Percentiles rank a stretch among this genome's conserved stretches.
phyloP scores from a whole-genome alignment of 2,113 vertebrate species.

The Ivindomyrus marchei region DNA sequence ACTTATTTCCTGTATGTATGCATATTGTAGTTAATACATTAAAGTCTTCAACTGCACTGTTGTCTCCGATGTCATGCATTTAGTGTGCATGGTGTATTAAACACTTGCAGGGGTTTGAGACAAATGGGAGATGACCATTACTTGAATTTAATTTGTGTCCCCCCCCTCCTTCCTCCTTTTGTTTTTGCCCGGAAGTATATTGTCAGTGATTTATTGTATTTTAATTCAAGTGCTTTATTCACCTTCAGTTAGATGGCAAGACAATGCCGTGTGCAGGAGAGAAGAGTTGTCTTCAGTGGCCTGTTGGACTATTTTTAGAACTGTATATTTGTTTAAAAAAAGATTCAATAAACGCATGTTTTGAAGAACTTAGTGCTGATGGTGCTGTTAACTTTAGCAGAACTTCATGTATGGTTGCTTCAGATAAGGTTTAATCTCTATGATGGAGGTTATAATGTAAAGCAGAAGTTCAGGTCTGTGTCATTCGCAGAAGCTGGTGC shows the following conservation, averaged over 20 bases:
- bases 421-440: neutral
- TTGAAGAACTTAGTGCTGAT: slow-evolving; percentile 6
- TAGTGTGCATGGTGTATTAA: neutral
- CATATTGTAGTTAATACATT: slow-evolving; percentile 89
- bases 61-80: slow-evolving; percentile 23
- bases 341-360: neutral
- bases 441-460: neutral
- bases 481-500: slow-evolving; percentile 56
- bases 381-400: neutral
- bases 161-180: neutral
- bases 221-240: neutral
- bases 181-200: neutral
- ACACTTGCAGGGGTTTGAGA: neutral
- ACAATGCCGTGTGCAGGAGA: neutral
- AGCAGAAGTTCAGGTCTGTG: neutral
- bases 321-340: neutral
- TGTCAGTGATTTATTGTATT: slow-evolving; percentile 2
- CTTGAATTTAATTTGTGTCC: neutral
- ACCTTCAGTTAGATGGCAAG: neutral
- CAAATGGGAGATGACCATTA: neutral
- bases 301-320: slow-evolving; percentile 8
- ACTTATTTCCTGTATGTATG: slow-evolving; percentile 86
- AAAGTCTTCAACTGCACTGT: slow-evolving; percentile 71
- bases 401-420: neutral
- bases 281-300: neutral